Percentiles rank a stretch among this genome's conserved stretches.
Conservation (phyloP, 2,888 invertebrate species). For the Chamaedrilus cognettii region DNA sequence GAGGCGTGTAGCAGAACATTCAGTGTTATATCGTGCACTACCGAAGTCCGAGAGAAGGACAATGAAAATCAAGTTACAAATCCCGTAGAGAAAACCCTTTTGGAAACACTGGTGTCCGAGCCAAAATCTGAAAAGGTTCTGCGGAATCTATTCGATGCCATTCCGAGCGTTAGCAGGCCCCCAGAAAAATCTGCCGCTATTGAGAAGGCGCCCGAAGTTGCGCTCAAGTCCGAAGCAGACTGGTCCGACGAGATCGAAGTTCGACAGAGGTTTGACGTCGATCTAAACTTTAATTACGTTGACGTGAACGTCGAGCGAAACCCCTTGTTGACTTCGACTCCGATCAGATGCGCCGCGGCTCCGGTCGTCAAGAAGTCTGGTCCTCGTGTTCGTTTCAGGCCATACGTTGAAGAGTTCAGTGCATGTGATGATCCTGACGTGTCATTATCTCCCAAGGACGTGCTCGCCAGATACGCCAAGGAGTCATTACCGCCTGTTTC, state of each 20-base stretch:
- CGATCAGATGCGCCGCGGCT: not conserved
- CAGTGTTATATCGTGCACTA: too few species aligned
- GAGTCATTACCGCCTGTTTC: too few species aligned
- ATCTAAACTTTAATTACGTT: slow-evolving; percentile 3
- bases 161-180: too few species aligned
- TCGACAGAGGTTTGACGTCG: not conserved
- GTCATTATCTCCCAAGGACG: slow-evolving; percentile 3
- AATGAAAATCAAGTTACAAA: too few species aligned
- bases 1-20: too few species aligned
- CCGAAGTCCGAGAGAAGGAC: too few species aligned
- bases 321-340: slow-evolving; percentile 18
- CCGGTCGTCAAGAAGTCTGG: slow-evolving; percentile 7
- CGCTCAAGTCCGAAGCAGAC: not conserved
- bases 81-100: too few species aligned
- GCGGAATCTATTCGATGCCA: too few species aligned
- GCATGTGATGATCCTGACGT: slow-evolving; percentile 16
- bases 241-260: not conserved
- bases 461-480: slow-evolving; percentile 7
- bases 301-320: not conserved
- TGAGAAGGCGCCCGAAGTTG: too few species aligned
- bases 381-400: slow-evolving; percentile 17
- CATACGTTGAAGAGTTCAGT: slow-evolving; percentile 21
- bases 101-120: too few species aligned
- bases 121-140: too few species aligned
- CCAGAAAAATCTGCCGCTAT: too few species aligned